Base-by-base conservation (phyloP, 1,140 invertebrate genomes). In the Plodia interpunctella region DNA sequence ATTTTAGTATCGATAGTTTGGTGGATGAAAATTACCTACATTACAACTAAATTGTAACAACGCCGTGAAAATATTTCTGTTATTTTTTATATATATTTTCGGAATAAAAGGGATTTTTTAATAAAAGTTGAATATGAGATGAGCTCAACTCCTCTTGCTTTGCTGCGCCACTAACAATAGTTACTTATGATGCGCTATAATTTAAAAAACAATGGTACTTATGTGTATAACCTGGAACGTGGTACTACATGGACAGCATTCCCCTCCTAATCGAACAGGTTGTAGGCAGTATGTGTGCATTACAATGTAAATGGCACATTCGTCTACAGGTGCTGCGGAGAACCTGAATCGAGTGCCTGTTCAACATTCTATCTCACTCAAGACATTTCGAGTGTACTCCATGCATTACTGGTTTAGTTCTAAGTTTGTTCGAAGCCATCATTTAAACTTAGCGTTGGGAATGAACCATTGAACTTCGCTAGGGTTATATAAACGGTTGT, bases 251-350 rank as follows among this genome's bases (percentile, higher is more conserved):
- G 73, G 71, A 80, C 81, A 69, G 74, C 81, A 84, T 87, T 84
- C 83, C 77, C 78, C 65, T 77, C 78, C 65, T 81, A 80, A 83
- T 81, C 75, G 77, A 81, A 83, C 81, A 76, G 80, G 80, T 83
- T 79, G 79, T 68, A 75, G 64, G 75, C 74, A 78, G 72, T 78
- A 70, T 70, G 59, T 65, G 72, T 73, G 76, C 79, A 80, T 85
- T 85, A 87, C 82, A 83, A 87, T 87, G 82, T 83, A 87, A 85
- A 85, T 80, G 79, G 82, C 78, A 85, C 78, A 76, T 79, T 77
- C 73, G 75, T 79, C 73, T 77, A 80, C 79, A 85, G 78, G 80
- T 87, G 80, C 76, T 60, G 72, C 66, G 69, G 51, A 68, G 74
- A 75, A 79, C 76, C 74, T 75, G 76, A 79, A 76, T 72, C 65